Evolutionary conservation across 2,888 invertebrate genomes (phyloP), one percentile per base, ranked within the genome.

Genomic region (Pseudolycoriella hygida): DNA sequence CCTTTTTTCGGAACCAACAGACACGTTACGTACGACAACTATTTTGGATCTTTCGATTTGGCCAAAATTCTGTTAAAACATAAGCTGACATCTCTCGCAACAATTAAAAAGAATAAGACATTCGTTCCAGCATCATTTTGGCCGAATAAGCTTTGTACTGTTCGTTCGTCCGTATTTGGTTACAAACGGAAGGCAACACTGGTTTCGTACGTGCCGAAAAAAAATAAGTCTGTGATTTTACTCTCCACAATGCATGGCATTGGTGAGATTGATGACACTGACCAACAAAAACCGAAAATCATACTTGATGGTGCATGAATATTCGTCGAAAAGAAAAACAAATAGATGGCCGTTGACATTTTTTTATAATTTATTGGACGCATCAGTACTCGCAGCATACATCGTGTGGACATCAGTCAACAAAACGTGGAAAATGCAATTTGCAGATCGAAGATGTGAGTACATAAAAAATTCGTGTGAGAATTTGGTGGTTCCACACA

Each of bases 191-290:
- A 34, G 15, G 12, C 34, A 12, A 34, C 34, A 10, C 11, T 34
- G 11, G 34, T 34, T 12, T 34, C 34, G n/a, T 34, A 34, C n/a
- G 34, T 34, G 12, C 15, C 34, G n/a, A 34, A 34, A 12, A 5
- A 12, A 3, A 34, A 12, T 5, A 34, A 34, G 11, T 38, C 45
- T 34, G 45, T 47, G 6, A 42, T 45, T 12, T 34, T 47, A 25
- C 17, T 47, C 3, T 45, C 42, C 14, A 45, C 47, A 11, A 38
- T 47, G 42, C 47, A 45, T 18, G 14, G 34, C 5, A 37, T 40
- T 19, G 12, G 11, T 2, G 12, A 12, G n/a, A 39, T 42, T 3
- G n/a, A 5, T 31, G 42, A 42, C 25, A 42, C 38, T 31, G 42
- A 34, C 32, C 39, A 30, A n/a, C 30, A 31, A n/a, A 45, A 45